A percentile compares a stretch with the other conserved stretches of the same genome.
phyloP scores from a whole-genome alignment of 2,888 invertebrate species.

The Odontothrips loti region DNA sequence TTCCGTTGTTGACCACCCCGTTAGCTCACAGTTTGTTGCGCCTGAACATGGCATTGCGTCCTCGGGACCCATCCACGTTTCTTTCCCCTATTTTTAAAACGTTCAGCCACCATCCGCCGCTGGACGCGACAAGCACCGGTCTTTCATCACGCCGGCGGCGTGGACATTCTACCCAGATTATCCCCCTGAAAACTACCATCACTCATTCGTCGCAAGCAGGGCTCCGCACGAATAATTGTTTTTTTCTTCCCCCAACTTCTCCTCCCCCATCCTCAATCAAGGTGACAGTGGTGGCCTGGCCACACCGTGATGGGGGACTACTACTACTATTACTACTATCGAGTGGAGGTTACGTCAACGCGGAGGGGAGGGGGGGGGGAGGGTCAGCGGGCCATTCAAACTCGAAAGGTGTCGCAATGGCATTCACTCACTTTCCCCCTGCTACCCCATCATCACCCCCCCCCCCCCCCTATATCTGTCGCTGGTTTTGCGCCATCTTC shows the following conservation, averaged over 20 bases:
- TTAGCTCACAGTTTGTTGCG: too few relatives aligned
- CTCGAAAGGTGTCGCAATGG: constrained; percentile 10
- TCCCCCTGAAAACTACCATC: too few relatives aligned
- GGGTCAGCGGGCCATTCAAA: neutral
- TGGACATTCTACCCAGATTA: neutral
- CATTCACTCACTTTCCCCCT: neutral
- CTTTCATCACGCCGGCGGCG: neutral
- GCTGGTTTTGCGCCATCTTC: neutral
- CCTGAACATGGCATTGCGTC: too few relatives aligned
- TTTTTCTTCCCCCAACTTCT: neutral
- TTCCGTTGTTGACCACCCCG: too few relatives aligned
- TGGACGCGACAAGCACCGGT: too few relatives aligned
- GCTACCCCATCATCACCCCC: neutral
- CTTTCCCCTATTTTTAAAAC: too few relatives aligned
- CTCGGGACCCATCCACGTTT: too few relatives aligned
- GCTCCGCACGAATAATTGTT: neutral
- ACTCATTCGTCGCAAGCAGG: too few relatives aligned
- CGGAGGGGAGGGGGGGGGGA: neutral
- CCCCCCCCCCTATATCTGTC: too few relatives aligned
- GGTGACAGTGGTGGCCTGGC: neutral
- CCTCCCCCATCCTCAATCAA: neutral
- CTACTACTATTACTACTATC: neutral
- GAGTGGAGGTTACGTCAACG: neutral
- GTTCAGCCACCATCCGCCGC: too few relatives aligned
- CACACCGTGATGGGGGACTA: neutral